A percentile compares a stretch with the other conserved stretches of the same genome.
phyloP scores from a whole-genome alignment of 2,888 invertebrate genomes.

The Volucella zonaria region DNA sequence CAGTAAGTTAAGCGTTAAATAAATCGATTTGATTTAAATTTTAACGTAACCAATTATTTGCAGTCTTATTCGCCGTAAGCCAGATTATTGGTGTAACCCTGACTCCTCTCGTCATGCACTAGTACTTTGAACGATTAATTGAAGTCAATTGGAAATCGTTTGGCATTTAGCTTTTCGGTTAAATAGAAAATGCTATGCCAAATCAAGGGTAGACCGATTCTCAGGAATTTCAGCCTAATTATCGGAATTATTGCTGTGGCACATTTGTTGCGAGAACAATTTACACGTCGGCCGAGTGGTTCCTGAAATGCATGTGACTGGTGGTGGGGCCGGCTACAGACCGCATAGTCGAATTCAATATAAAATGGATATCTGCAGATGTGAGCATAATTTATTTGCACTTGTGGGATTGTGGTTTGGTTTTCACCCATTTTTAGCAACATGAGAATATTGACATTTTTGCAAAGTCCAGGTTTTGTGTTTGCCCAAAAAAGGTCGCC shows the following conservation, averaged over 20 bases:
- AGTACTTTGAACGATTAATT: slow-evolving; percentile 9
- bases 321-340: no score
- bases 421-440: no score
- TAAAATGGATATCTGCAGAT: no score
- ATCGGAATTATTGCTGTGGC: background rate
- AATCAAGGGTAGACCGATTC: background rate
- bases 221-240: background rate
- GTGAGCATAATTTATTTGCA: slow-evolving; percentile 26
- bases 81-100: background rate
- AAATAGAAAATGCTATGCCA: no score
- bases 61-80: background rate
- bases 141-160: background rate
- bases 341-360: no score
- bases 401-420: slow-evolving; percentile 11
- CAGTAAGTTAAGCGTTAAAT: slow-evolving; percentile 13
- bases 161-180: no score
- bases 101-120: background rate
- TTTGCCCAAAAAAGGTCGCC: no score
- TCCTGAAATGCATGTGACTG: no score
- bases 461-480: no score
- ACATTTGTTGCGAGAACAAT: no score
- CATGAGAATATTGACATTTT: no score
- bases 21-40: slow-evolving; percentile 12
- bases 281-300: no score
- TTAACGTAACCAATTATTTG: background rate